Evolutionary conservation across 1,140 invertebrate genomes (phyloP).

Genomic region (Drosophila ambigua): DNA sequence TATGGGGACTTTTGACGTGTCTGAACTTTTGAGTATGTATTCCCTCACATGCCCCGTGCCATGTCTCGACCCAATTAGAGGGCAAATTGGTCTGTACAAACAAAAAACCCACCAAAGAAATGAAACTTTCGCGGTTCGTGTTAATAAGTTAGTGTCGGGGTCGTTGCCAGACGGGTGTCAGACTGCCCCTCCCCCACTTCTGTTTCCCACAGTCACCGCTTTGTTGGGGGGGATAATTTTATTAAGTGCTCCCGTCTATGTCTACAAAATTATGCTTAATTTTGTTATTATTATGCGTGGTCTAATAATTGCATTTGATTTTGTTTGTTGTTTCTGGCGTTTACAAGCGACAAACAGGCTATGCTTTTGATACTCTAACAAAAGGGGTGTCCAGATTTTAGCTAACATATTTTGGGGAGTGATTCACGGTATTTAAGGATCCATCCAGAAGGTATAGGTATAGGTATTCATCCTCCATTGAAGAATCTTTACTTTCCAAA

Average conservation of each 20-base stretch:
- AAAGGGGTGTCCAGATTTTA: too few species aligned
- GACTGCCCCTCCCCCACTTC: not conserved
- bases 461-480: not conserved
- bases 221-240: conserved; percentile 20
- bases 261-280: conserved; percentile 41
- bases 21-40: too few species aligned
- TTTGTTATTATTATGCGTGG: conserved; percentile 29
- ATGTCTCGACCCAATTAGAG: conserved; percentile 47
- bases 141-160: conserved; percentile 41
- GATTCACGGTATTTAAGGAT: too few species aligned
- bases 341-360: conserved; percentile 4
- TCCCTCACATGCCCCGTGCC: not conserved
- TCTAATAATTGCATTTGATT: conserved; percentile 58
- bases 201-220: not conserved
- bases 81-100: conserved; percentile 22
- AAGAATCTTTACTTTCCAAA: not conserved
- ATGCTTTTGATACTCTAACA: not conserved
- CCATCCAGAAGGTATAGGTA: too few species aligned
- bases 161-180: conserved; percentile 19
- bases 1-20: too few species aligned
- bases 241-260: conserved; percentile 20
- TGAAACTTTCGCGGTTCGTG: conserved; percentile 36
- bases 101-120: not conserved
- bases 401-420: too few species aligned
- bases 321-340: conserved; percentile 14